Conservation (phyloP, 2,797 vertebrate genomes). For the Cossypha polioptera region DNA sequence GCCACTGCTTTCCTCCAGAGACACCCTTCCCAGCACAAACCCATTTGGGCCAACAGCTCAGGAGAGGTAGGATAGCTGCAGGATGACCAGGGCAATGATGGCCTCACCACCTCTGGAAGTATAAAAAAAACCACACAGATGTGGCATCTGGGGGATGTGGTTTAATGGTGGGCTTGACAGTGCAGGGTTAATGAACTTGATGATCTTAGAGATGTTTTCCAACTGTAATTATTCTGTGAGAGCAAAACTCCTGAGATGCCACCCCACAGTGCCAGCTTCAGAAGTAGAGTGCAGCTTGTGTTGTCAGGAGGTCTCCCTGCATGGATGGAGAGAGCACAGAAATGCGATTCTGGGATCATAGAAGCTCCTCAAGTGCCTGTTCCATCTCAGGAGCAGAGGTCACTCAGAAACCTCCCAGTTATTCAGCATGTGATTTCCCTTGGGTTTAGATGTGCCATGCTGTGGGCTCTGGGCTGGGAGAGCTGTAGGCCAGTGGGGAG, state of each 20-base stretch:
- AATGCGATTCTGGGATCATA: fast-evolving
- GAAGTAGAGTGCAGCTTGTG: neutral
- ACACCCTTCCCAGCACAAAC: fast-evolving
- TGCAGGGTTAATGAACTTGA: neutral
- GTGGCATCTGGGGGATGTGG: neutral
- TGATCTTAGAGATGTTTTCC: neutral
- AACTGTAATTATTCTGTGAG: neutral
- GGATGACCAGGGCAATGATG: neutral
- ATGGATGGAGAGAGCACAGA: neutral
- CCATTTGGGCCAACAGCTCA: neutral
- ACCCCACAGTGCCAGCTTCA: neutral
- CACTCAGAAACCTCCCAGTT: neutral
- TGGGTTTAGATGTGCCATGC: neutral
- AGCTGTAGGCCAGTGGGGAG: neutral
- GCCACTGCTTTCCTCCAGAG: neutral
- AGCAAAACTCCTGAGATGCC: neutral
- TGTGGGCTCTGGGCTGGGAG: neutral
- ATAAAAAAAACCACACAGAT: neutral
- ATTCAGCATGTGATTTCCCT: neutral
- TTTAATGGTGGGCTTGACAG: neutral
- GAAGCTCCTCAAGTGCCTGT: neutral
- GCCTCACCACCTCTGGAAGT: neutral
- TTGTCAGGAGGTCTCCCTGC: neutral
- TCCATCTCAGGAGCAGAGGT: neutral
- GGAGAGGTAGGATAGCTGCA: neutral